phyloP scores from a whole-genome alignment of 2,113 vertebrate species.

The Sula dactylatra region DNA sequence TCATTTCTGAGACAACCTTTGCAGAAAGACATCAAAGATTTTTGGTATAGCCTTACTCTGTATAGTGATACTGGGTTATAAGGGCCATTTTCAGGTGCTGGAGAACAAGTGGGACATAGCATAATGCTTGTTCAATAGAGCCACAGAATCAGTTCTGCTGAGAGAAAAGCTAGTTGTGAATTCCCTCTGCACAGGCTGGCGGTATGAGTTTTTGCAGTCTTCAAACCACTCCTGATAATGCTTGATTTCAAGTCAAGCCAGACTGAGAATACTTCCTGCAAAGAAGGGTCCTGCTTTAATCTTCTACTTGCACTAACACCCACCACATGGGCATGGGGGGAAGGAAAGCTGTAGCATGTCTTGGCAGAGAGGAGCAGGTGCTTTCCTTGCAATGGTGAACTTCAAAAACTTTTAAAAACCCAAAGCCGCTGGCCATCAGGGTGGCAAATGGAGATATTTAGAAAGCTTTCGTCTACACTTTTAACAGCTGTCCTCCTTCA shows the following conservation, averaged over 20 bases:
- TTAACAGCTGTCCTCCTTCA: background rate
- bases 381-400: background rate
- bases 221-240: background rate
- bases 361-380: background rate
- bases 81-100: background rate
- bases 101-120: background rate
- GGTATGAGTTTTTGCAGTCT: background rate
- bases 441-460: background rate
- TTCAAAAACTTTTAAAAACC: background rate
- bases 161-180: background rate
- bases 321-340: fast-evolving
- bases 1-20: background rate
- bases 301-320: background rate
- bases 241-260: background rate
- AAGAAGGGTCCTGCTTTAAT: background rate
- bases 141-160: background rate
- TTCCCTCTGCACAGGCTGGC: background rate
- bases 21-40: background rate
- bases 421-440: background rate
- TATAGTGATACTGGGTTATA: background rate
- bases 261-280: background rate
- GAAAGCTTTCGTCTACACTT: background rate
- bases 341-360: fast-evolving
- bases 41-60: background rate
- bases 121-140: background rate